These are phyloP conservation scores for Cylas formicarius DNA, from an alignment of 1,140 invertebrate species.

Conservation along the genomic window DNA sequence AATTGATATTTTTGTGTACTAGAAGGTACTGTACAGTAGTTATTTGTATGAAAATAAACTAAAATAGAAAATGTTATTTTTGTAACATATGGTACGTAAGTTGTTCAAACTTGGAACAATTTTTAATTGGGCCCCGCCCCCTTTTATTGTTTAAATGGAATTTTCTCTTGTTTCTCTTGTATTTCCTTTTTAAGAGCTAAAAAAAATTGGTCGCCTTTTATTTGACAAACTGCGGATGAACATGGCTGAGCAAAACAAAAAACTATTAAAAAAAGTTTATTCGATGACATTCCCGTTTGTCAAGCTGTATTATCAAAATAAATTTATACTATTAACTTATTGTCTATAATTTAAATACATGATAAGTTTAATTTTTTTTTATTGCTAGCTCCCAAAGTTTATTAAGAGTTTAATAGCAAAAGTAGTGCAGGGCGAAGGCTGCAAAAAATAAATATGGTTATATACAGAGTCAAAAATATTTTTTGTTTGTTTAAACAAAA, in stretches of 20 bases:
- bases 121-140: slow-evolving; percentile 27
- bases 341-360: slow-evolving; percentile 31
- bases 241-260: slow-evolving; percentile 15
- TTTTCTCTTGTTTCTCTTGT: slow-evolving; percentile 18
- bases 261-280: slow-evolving; percentile 16
- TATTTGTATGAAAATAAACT: slow-evolving; percentile 29
- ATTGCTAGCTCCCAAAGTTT: too few species aligned
- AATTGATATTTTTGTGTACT: slow-evolving; percentile 27
- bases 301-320: slow-evolving; percentile 40
- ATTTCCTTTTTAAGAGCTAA: slow-evolving; percentile 12
- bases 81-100: slow-evolving; percentile 40
- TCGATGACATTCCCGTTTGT: slow-evolving; percentile 40
- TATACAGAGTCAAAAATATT: too few species aligned
- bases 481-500: too few species aligned
- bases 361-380: slow-evolving; percentile 11
- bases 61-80: slow-evolving; percentile 27
- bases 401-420: too few species aligned
- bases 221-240: slow-evolving; percentile 31
- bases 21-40: slow-evolving; percentile 32
- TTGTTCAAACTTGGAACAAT: slow-evolving; percentile 30
- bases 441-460: too few species aligned
- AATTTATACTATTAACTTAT: slow-evolving; percentile 39
- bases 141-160: slow-evolving; percentile 31
- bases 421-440: too few species aligned
- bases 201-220: slow-evolving; percentile 15